phyloP scores from a whole-genome alignment of 2,113 vertebrate genomes.

The Ochotona princeps region DNA sequence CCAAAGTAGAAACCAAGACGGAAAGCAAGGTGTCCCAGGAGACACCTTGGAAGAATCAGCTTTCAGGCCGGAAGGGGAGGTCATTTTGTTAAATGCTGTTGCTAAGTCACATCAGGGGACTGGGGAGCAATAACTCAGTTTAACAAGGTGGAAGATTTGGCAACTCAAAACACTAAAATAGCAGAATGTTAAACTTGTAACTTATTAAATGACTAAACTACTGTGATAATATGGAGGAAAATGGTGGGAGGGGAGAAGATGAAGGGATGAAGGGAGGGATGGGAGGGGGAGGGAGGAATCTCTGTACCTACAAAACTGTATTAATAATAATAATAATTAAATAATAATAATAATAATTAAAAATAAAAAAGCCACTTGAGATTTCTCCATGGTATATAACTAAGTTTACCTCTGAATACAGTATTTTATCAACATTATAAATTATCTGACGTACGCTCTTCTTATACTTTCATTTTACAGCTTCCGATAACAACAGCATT shows the following conservation, averaged over 20 bases:
- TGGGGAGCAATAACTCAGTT: not conserved
- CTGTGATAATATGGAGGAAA: too few relatives aligned
- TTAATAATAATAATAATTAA: too few relatives aligned
- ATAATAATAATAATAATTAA: too few relatives aligned
- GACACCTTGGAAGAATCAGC: not conserved
- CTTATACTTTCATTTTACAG: slow-evolving; percentile 33
- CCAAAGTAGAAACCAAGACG: not conserved
- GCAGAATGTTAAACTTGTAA: too few relatives aligned
- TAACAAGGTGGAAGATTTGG: not conserved
- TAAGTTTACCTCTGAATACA: not conserved
- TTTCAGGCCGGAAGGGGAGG: not conserved
- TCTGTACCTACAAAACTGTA: too few relatives aligned
- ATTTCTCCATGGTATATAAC: not conserved
- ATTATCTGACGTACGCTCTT: not conserved
- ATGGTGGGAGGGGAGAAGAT: too few relatives aligned
- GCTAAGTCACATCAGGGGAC: not conserved
- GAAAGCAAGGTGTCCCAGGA: not conserved
- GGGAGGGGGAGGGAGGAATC: too few relatives aligned
- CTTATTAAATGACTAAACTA: too few relatives aligned
- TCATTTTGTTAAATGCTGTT: not conserved
- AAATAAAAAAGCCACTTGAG: too few relatives aligned
- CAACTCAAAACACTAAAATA: not conserved
- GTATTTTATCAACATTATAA: not conserved
- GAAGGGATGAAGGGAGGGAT: too few relatives aligned
- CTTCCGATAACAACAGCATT: not conserved